Conservation (phyloP, 2,888 invertebrate genomes). For the Lasioglossum figueresi region DNA sequence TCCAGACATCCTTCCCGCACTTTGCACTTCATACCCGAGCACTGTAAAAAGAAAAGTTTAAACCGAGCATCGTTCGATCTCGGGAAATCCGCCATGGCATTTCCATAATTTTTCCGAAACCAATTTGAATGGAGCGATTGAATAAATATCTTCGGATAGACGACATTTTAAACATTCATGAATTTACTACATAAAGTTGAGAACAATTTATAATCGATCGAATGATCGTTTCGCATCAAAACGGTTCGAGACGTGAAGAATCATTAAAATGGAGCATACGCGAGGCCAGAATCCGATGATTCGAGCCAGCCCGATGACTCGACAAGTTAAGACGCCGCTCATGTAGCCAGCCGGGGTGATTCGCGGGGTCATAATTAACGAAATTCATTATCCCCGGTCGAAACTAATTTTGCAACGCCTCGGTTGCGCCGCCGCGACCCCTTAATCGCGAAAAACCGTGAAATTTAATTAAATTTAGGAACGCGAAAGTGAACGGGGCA, state of each 20-base stretch:
- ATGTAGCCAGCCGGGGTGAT: slow-evolving; percentile 54
- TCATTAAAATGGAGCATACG: neutral
- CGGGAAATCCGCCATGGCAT: neutral
- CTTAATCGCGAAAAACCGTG: slow-evolving; percentile 84
- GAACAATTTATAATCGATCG: neutral
- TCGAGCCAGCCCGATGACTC: neutral
- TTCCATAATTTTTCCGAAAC: neutral
- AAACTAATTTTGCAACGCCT: slow-evolving; percentile 82
- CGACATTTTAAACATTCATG: neutral
- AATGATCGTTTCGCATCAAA: neutral
- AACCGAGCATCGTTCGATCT: neutral
- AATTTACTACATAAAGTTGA: neutral
- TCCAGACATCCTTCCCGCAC: neutral
- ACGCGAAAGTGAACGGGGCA: slow-evolving; percentile 80
- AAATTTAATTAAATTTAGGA: slow-evolving; percentile 84
- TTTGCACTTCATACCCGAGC: neutral
- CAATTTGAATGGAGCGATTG: neutral
- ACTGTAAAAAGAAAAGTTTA: neutral
- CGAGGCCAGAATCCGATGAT: neutral
- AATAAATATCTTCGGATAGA: too few relatives aligned
- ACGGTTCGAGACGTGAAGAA: neutral
- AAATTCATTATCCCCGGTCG: slow-evolving; percentile 82
- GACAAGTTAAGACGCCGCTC: slow-evolving; percentile 60
- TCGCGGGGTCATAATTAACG: slow-evolving; percentile 81
- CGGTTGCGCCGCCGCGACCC: slow-evolving; percentile 75